Percentiles rank a stretch among this genome's conserved stretches.
Conservation (phyloP, 2,113 vertebrate species). For the Oryzias woworae region DNA sequence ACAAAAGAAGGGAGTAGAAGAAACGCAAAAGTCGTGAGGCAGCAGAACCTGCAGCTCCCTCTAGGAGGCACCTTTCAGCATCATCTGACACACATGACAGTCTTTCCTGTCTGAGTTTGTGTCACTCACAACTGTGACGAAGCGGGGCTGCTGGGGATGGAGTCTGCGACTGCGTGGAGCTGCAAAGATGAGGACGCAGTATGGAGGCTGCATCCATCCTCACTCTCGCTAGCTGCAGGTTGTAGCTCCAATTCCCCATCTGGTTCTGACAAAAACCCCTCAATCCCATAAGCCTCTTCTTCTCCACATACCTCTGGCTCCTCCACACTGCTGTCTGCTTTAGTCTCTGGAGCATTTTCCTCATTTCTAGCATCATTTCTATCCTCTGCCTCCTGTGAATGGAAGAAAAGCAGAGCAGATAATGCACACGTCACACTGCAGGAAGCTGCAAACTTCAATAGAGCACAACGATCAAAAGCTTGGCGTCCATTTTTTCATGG, state of each 20-base stretch:
- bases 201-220: constrained; percentile 93
- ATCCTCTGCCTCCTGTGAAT: constrained; percentile 74
- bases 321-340: constrained; percentile 62
- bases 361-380: constrained; percentile 68
- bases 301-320: constrained; percentile 50
- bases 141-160: constrained; percentile 94
- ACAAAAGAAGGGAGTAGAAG: background rate
- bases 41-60: background rate
- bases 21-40: background rate
- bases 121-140: constrained; percentile 94
- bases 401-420: constrained; percentile 7
- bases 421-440: background rate
- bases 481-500: constrained; percentile 20
- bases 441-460: constrained; percentile 17
- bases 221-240: constrained; percentile 91
- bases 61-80: background rate
- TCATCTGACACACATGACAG: background rate
- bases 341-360: constrained; percentile 58
- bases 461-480: constrained; percentile 14
- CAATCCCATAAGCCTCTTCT: constrained; percentile 82
- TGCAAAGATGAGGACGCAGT: constrained; percentile 86
- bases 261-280: constrained; percentile 85
- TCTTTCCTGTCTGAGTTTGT: constrained; percentile 2
- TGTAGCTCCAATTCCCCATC: constrained; percentile 88
- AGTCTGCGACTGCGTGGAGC: constrained; percentile 89